phyloP scores from a whole-genome alignment of 1,140 invertebrate species.

The Sminthurinus signatus region DNA sequence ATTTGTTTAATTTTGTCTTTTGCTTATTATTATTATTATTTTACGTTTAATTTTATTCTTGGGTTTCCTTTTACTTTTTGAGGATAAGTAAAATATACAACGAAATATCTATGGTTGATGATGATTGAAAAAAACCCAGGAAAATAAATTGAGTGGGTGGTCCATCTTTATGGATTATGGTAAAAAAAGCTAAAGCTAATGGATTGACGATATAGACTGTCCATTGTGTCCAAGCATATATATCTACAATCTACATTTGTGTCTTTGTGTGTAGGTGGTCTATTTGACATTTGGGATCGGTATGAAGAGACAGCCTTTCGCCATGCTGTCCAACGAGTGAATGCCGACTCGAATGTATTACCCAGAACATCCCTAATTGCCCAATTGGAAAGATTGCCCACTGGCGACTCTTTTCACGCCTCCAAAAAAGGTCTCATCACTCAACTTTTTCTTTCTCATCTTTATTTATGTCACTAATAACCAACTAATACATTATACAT shows the following conservation, averaged over 20 bases:
- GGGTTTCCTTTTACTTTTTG: no score
- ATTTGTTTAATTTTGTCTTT: no score
- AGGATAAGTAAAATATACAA: no score
- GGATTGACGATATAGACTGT: background rate
- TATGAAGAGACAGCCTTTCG: conserved; percentile 48
- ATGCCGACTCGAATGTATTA: conserved; percentile 44
- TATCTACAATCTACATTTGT: background rate
- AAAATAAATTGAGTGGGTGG: background rate
- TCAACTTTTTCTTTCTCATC: background rate
- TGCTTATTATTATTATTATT: no score
- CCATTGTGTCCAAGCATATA: background rate
- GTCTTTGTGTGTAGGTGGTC: conserved; percentile 44
- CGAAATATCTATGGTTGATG: background rate
- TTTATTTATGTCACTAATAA: no score
- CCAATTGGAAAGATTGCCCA: conserved; percentile 45
- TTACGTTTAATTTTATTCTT: no score
- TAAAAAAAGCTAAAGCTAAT: background rate
- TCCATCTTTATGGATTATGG: background rate
- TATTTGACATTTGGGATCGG: conserved; percentile 48
- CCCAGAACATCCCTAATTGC: conserved; percentile 44
- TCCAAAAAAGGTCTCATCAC: conserved; percentile 47
- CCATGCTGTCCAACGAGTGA: conserved; percentile 48
- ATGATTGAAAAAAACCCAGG: background rate
- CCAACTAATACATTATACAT: no score
- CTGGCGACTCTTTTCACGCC: conserved; percentile 49